Base-by-base conservation (phyloP, 2,888 invertebrate genomes). In the Lepas anatifera region DNA sequence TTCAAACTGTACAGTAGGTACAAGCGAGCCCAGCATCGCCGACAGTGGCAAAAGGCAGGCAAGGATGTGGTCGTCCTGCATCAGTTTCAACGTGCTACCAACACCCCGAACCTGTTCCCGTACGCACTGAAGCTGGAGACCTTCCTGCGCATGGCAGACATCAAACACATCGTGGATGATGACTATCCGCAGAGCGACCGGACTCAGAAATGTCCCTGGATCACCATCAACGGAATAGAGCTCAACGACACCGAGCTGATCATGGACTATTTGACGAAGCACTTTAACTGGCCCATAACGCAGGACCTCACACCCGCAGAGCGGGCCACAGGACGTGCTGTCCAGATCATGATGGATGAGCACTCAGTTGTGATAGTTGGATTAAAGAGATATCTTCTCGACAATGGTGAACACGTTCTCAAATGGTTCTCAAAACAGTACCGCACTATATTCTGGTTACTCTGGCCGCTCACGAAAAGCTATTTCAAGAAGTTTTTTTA, bases 121-220 rank as follows among this genome's bases (percentile, higher is more conserved):
- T 52, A 27, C 29, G 52, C 52, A 11, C 27, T 52, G 22, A 50
- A 50, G 25, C 48, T 50, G 22, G 48, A 50, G 25, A 50, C 48
- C 1, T 18, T n/a, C 16, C 25, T 52, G 52, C 52, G 52, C 27
- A 52, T 52, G 52, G 29, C 52, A 1, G 52, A 27, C 25, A 7
- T 52, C 11, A 8, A 18, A 25, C 27, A 52, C 29, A 27, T 52
- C 10, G 52, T 52, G 13, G 52, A 52, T 27, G 10, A 25, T 11
- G 18, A 18, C 52, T 8, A 25, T 25, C 52, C 52, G 52, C 75
- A 77, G n/a, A n/a, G n/a, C 71, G 79, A 79, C n/a, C 75, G 74
- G 13, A 79, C 79, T 70, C 78, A 78, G 3, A 79, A 79, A 72
- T 76, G 77, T 3, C 80, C 80, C 0, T 80, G 80, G 79, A 79